Base-by-base conservation (phyloP, 2,888 invertebrate genomes). In the Schizaphis graminum region DNA sequence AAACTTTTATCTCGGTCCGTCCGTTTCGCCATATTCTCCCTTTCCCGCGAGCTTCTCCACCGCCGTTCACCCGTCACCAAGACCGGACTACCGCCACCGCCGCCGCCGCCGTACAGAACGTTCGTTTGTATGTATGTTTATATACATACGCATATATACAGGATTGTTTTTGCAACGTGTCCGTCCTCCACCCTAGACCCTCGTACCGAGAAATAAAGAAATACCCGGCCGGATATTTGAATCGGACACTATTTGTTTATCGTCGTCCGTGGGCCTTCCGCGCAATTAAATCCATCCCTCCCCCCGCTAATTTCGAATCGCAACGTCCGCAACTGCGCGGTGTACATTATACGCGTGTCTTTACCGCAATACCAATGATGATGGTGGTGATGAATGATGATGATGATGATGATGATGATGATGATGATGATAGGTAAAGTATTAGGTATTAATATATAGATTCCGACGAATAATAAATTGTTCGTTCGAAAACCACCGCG, bases 1-100 rank as follows among this genome's bases (percentile, higher is more conserved):
- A 93, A 93, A 93, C 93, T 93, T 93, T 93, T 93, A 90, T 93
- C 89, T 89, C 77, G 53, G 88, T 28, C 67, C 92, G 67, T 89
- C 93, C 89, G 89, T 89, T 93, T 93, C 53, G 77, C 92, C 87
- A 35, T 87, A 87, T 92, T 87, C 92, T 92, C 92, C 41, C 91
- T 28, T 35, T 26, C 61, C 47, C 87, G 86, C 47, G 53, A 35
- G 11, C 53, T 1, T 41, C 53, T 13, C 90, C 77, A 1, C 35
- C 84, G 11, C 24, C 35, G 13, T 47, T 35, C 44, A 3, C 56
- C 56, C 91, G 13, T 41, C 56, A 11, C 67, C 77, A 77, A 13
- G 90, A 67, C 90, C 44, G 47, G 90, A 90, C 84, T 44, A 44
- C 26, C 24, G n/a, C 89, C 47, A 13, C 53, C 57, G 41, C 41